Evolutionary conservation across 1,140 invertebrate genomes (phyloP).

Genomic region (Ceratosolen fusciceps): DNA sequence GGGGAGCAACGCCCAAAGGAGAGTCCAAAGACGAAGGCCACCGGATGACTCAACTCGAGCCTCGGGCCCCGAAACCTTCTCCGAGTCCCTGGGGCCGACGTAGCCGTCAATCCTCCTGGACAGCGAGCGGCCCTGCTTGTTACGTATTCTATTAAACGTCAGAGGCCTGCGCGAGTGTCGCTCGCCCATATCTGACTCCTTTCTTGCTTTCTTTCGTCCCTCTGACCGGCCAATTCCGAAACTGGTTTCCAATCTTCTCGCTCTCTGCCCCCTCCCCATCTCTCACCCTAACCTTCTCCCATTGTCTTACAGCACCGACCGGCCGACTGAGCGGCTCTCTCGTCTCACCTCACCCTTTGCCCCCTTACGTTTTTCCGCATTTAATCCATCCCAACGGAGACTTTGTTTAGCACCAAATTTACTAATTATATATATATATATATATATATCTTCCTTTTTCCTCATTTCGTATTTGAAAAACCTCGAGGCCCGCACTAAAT

Average conservation of each 20-base stretch:
- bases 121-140: neutral
- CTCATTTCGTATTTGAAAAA: too few relatives aligned
- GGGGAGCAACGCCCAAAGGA: slow-evolving; percentile 29
- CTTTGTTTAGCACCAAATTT: too few relatives aligned
- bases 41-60: slow-evolving; percentile 31
- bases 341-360: too few relatives aligned
- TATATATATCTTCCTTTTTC: too few relatives aligned
- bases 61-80: slow-evolving; percentile 35
- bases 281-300: neutral
- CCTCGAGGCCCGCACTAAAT: too few relatives aligned
- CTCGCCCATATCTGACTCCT: slow-evolving; percentile 10
- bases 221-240: slow-evolving; percentile 11
- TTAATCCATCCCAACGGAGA: too few relatives aligned
- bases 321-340: neutral
- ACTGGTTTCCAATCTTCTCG: neutral
- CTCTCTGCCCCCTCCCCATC: neutral
- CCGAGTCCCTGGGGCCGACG: slow-evolving; percentile 7
- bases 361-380: too few relatives aligned
- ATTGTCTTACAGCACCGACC: neutral
- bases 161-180: slow-evolving; percentile 1
- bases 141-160: slow-evolving; percentile 39
- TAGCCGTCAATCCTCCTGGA: slow-evolving; percentile 1
- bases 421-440: too few relatives aligned
- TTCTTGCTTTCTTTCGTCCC: slow-evolving; percentile 27
- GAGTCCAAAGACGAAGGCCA: slow-evolving; percentile 14